Conservation (phyloP, 1,140 invertebrate genomes). For the Dreissena polymorpha region DNA sequence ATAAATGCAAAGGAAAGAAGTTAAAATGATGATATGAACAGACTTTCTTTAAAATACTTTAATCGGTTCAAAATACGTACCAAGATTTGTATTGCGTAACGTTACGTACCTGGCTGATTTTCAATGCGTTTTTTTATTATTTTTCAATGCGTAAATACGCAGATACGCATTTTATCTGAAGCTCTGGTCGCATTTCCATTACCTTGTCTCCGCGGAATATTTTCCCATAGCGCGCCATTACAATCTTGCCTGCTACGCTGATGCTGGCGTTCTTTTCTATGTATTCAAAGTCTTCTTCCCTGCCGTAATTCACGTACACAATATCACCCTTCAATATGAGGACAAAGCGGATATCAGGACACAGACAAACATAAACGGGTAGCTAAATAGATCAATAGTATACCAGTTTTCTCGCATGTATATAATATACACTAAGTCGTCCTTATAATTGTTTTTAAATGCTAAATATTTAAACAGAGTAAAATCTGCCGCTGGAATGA, state of each 20-base stretch:
- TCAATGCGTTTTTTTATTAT: neutral
- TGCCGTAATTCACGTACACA: constrained; percentile 82
- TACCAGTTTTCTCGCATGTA: neutral
- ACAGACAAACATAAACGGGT: neutral
- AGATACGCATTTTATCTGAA: too few relatives aligned
- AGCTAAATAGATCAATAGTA: neutral
- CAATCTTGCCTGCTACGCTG: constrained; percentile 77
- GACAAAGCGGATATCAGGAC: too few relatives aligned
- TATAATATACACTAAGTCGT: neutral
- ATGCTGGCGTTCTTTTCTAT: constrained; percentile 68
- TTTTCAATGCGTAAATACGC: neutral
- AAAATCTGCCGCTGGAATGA: too few relatives aligned
- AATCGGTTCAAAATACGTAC: too few relatives aligned
- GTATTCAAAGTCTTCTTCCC: constrained; percentile 80
- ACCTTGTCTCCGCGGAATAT: constrained; percentile 81
- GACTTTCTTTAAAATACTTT: too few relatives aligned
- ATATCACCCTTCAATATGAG: constrained; percentile 65
- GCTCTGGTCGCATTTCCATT: neutral
- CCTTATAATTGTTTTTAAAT: neutral
- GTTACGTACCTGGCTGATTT: neutral
- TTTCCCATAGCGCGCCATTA: constrained; percentile 80
- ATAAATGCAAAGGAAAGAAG: too few relatives aligned
- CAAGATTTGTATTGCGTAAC: too few relatives aligned
- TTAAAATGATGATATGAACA: neutral
- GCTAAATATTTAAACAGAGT: too few relatives aligned